A percentile compares a stretch with the other conserved stretches of the same genome.
phyloP scores from a whole-genome alignment of 2,888 invertebrate genomes.

The Agrotis ipsilon region DNA sequence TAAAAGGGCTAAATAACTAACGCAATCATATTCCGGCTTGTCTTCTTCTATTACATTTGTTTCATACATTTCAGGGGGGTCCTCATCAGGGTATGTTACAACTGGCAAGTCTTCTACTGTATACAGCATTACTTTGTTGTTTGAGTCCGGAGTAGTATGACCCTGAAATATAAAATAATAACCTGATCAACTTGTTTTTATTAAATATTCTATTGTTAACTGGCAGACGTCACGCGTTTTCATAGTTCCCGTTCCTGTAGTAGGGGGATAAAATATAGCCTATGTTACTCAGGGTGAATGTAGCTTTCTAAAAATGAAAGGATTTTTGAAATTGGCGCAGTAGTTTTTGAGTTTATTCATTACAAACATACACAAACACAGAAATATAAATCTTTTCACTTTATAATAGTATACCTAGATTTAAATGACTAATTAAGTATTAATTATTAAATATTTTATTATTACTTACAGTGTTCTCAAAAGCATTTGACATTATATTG shows the following conservation, averaged over 20 bases:
- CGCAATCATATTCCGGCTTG: background rate
- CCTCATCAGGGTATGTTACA: background rate
- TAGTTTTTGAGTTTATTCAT: no score
- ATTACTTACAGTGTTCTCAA: constrained; percentile 2
- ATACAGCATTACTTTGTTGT: constrained; percentile 4
- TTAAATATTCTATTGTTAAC: background rate
- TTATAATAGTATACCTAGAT: no score
- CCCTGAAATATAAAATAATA: constrained; percentile 2
- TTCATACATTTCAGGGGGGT: background rate
- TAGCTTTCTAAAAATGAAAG: no score
- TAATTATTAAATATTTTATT: background rate
- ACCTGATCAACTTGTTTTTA: background rate
- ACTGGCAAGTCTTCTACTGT: constrained; percentile 1
- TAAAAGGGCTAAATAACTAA: no score
- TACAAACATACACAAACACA: no score
- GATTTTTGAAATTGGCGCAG: no score
- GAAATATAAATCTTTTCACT: no score
- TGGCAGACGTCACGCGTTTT: no score
- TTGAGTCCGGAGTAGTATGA: background rate
- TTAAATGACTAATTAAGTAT: no score
- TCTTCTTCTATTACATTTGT: background rate
- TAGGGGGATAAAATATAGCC: no score
- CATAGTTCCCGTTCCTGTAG: no score
- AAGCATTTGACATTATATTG: background rate
- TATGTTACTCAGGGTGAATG: no score